Evolutionary conservation across 2,797 vertebrate genomes (phyloP).

Genomic region (Lepus townsendii): DNA sequence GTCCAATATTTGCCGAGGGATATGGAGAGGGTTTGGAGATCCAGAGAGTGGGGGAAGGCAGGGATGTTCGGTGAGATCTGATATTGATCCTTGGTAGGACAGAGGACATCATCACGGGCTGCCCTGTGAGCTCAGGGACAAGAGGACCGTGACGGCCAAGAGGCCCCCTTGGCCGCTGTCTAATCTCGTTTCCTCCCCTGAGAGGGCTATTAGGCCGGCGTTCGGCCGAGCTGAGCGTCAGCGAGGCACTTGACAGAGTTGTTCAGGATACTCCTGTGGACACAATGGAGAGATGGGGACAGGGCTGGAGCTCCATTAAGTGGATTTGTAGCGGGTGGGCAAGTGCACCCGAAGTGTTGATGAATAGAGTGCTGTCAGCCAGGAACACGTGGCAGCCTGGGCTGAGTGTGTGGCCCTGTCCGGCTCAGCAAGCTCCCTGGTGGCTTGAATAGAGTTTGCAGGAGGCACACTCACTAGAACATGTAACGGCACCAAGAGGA

Average conservation of each 20-base stretch:
- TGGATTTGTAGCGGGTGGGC: constrained; percentile 66
- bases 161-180: background rate
- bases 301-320: background rate
- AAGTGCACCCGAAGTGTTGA: constrained; percentile 52
- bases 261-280: constrained; percentile 63
- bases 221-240: constrained; percentile 58
- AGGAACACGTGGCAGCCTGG: background rate
- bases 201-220: constrained; percentile 28
- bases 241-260: constrained; percentile 44
- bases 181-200: constrained; percentile 72
- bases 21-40: fast-evolving
- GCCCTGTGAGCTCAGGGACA: background rate
- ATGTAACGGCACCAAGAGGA: fast-evolving
- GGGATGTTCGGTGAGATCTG: background rate
- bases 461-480: background rate
- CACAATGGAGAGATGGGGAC: constrained; percentile 39
- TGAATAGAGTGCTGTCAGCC: constrained; percentile 9
- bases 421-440: background rate
- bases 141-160: constrained; percentile 52
- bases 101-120: background rate
- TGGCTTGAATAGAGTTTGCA: background rate
- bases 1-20: background rate
- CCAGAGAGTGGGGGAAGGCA: background rate
- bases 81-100: constrained; percentile 64
- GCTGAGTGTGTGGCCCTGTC: background rate